These are phyloP conservation scores for Drosophila eugracilis DNA, from an alignment of 1,140 invertebrate genomes.

Conservation along the genomic window DNA sequence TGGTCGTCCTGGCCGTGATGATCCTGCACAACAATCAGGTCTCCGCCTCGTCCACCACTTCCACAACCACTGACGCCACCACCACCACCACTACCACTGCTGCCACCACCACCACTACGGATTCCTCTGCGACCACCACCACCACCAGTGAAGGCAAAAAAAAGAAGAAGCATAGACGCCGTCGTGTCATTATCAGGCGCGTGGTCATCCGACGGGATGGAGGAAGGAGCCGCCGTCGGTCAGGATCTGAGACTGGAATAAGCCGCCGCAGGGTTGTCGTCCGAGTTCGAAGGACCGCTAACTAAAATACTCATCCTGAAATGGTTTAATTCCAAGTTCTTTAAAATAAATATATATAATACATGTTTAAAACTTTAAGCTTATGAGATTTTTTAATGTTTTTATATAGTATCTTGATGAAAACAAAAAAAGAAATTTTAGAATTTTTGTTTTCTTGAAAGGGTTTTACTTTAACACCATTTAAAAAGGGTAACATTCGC, in stretches of 20 bases:
- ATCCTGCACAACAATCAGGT: constrained; percentile 4
- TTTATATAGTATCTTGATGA: too few relatives aligned
- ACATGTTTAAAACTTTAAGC: too few relatives aligned
- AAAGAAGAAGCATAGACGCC: constrained; percentile 4
- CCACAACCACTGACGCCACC: background rate
- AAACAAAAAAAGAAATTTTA: too few relatives aligned
- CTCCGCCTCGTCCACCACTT: background rate
- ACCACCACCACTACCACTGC: background rate
- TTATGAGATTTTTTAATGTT: too few relatives aligned
- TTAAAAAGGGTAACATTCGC: too few relatives aligned
- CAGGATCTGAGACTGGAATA: background rate
- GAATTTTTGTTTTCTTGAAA: too few relatives aligned
- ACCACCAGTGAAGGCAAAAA: background rate
- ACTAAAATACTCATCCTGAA: constrained; percentile 4
- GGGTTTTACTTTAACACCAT: too few relatives aligned
- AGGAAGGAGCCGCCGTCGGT: background rate
- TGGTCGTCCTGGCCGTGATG: constrained; percentile 14
- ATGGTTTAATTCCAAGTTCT: too few relatives aligned
- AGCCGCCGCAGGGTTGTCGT: constrained; percentile 14
- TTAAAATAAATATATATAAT: too few relatives aligned
- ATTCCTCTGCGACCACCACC: constrained; percentile 9
- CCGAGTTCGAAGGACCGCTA: constrained; percentile 28
- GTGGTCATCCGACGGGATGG: constrained; percentile 17
- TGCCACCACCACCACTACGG: constrained; percentile 12
- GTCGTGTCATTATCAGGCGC: constrained; percentile 5